These are phyloP conservation scores for Ranitomeya imitator DNA, from an alignment of 2,113 vertebrate genomes.

Conservation along the genomic window DNA sequence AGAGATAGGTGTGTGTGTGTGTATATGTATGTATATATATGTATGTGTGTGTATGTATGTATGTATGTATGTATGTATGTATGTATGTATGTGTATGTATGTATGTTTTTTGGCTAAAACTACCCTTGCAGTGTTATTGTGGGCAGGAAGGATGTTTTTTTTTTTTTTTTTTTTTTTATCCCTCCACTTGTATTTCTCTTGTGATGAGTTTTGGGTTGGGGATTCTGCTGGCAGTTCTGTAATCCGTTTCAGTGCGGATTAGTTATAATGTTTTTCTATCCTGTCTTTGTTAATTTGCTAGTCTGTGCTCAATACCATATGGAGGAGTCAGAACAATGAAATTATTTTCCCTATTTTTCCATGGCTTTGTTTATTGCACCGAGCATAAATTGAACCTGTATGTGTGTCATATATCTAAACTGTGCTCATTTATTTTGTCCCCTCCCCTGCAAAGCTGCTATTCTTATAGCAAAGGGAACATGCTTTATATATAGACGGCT, in stretches of 20 bases:
- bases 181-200: slow-evolving; percentile 12
- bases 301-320: slow-evolving; percentile 47
- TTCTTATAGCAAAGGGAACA: neutral
- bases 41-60: too few relatives aligned
- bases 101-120: neutral
- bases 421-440: neutral
- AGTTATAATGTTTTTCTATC: slow-evolving; percentile 50
- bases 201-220: slow-evolving; percentile 42
- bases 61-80: too few relatives aligned
- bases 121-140: neutral
- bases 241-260: slow-evolving; percentile 45
- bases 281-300: slow-evolving; percentile 47
- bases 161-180: neutral
- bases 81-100: too few relatives aligned
- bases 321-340: slow-evolving; percentile 39
- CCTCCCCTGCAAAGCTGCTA: neutral
- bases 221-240: slow-evolving; percentile 46
- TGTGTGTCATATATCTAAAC: slow-evolving; percentile 9
- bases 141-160: neutral
- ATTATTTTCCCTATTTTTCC: slow-evolving; percentile 26
- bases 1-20: too few relatives aligned
- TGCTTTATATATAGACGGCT: neutral
- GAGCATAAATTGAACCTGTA: neutral
- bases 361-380: neutral
- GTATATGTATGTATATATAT: neutral